Conservation (phyloP, 2,113 vertebrate genomes). For the Pogonocichla stellata region DNA sequence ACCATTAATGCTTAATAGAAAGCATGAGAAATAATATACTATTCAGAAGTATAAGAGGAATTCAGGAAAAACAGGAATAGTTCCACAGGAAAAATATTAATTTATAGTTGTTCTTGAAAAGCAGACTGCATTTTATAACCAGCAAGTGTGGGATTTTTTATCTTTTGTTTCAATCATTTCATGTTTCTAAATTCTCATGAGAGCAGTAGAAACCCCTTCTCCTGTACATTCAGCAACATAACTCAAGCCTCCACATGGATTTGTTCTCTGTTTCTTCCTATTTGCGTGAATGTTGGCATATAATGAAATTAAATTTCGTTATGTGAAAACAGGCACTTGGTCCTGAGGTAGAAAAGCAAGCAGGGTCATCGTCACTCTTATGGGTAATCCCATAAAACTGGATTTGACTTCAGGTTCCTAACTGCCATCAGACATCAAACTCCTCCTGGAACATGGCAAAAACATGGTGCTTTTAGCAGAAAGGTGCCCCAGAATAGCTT, state of each 20-base stretch:
- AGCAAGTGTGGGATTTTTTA: not conserved
- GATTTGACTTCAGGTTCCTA: not conserved
- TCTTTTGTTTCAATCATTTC: not conserved
- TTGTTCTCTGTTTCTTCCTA: not conserved
- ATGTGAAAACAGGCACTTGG: not conserved
- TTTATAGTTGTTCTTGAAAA: not conserved
- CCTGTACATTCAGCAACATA: not conserved
- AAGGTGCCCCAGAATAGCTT: not conserved
- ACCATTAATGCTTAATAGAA: not conserved
- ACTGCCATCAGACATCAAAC: not conserved
- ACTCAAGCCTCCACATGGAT: not conserved
- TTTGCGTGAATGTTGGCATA: not conserved
- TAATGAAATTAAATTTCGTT: not conserved
- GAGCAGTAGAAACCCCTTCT: not conserved
- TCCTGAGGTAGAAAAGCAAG: not conserved
- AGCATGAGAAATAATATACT: not conserved
- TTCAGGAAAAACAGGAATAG: not conserved
- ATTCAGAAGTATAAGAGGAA: not conserved
- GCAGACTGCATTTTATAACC: not conserved
- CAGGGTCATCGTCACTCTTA: not conserved
- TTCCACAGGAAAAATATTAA: not conserved
- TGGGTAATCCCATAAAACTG: not conserved
- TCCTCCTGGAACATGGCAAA: not conserved
- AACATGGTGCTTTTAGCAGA: not conserved
- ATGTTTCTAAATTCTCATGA: not conserved